Base-by-base conservation (phyloP, 2,113 vertebrate species). In the Abramis brama region DNA sequence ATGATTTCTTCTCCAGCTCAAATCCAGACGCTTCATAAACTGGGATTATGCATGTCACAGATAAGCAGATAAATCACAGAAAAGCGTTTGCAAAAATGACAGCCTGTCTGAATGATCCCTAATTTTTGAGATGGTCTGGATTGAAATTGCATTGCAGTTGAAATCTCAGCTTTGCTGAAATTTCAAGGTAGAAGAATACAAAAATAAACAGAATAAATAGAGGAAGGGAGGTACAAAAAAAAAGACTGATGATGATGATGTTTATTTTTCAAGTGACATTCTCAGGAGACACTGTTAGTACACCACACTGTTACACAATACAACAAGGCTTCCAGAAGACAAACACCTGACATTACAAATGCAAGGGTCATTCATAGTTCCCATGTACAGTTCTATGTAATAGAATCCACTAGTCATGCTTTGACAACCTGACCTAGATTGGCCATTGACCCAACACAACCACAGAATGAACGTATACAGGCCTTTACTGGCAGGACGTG, bases 341-440 rank as follows among this genome's bases (percentile, higher is more conserved):
- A 47, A 57, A 74, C 30, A 47, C 39, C n/a, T 19, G 11, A 43
- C 13, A 64, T 62, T 21, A 60, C 45, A 30, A 64, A n/a, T 10
- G 0, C 25, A 76, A 12, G 25, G 39, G 23, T 45, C 9, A 25
- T 25, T 21, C 19, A 76, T 21, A 66, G 59, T 60, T 64, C 15
- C 25, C 71, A 19, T 50, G 47, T 19, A 27, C 1, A 27, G 27
- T 27, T 27, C 27, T 27, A 45, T 84, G 82, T 30, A 84, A 84
- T 5, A 62, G 45, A 85, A 78, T 78, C 60, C 73, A 66, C 73
- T 33, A 21, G 57, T 23, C 73, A 85, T 6, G 30, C 73, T 52
- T 55, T 52, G 59, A 78, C 12, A 68, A 36, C 27, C 83, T 50
- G 83, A 68, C 60, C 59, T 52, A 77, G 60, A 85, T 55, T 50